These are phyloP conservation scores for Magallana gigas DNA, from an alignment of 1,140 invertebrate species.

Conservation along the genomic window DNA sequence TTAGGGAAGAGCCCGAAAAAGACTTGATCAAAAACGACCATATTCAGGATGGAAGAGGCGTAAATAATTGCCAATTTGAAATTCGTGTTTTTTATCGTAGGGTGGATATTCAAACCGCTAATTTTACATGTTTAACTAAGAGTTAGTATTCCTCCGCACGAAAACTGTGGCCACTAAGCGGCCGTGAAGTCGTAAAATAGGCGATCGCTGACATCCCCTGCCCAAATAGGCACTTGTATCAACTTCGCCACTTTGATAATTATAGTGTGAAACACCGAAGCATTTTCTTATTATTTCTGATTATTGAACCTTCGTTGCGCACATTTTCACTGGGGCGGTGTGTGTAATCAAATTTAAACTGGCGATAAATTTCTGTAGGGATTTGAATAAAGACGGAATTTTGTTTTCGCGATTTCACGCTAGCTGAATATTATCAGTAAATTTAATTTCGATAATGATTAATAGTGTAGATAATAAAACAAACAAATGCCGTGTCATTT, in stretches of 20 bases:
- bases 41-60: constrained; percentile 4
- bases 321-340: constrained; percentile 12
- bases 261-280: constrained; percentile 50
- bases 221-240: constrained; percentile 38
- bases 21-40: constrained; percentile 12
- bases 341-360: constrained; percentile 35
- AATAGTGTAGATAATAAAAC: constrained; percentile 39
- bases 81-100: constrained; percentile 21
- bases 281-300: constrained; percentile 46
- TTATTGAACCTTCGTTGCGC: constrained; percentile 35
- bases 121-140: constrained; percentile 50
- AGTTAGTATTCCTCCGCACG: constrained; percentile 55
- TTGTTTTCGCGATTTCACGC: constrained; percentile 28
- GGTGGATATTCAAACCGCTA: constrained; percentile 36
- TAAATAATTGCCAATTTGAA: constrained; percentile 22
- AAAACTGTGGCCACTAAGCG: constrained; percentile 46
- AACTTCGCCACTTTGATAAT: constrained; percentile 49
- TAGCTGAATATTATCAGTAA: constrained; percentile 22
- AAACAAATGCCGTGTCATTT: constrained; percentile 39
- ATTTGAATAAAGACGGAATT: constrained; percentile 28
- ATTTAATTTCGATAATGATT: constrained; percentile 41
- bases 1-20: neutral
- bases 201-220: constrained; percentile 52
- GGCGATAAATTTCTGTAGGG: constrained; percentile 22
- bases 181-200: constrained; percentile 57